Percentiles rank a stretch among this genome's conserved stretches.
Conservation (phyloP, 2,888 invertebrate genomes). For the Petrolisthes manimaculis region DNA sequence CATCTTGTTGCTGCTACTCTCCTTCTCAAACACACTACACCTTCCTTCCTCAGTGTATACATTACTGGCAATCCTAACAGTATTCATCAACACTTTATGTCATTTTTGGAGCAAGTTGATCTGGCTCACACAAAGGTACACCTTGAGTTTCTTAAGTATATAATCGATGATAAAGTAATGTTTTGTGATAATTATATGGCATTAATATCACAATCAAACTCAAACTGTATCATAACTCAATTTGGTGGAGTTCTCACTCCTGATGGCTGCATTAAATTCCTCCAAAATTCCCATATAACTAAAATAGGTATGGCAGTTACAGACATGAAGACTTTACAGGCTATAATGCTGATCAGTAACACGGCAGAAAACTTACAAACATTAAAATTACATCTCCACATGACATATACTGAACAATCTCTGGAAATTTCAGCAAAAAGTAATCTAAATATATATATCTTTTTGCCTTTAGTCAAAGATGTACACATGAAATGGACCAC, state of each 20-base stretch:
- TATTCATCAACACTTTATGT: not conserved
- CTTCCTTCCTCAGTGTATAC: not conserved
- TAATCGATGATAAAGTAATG: not conserved
- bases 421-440: not conserved
- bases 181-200: slow-evolving; percentile 1
- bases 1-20: not conserved
- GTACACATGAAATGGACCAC: not conserved
- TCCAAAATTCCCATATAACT: not conserved
- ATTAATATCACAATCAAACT: not conserved
- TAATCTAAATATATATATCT: not conserved
- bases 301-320: not conserved
- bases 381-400: not conserved
- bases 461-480: not conserved
- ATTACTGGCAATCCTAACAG: not conserved
- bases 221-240: not conserved
- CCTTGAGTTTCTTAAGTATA: not conserved
- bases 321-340: not conserved
- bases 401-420: not conserved
- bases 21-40: not conserved
- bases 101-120: not conserved
- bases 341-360: not conserved
- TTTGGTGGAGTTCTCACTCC: slow-evolving; percentile 26
- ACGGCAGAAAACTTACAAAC: not conserved
- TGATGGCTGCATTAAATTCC: slow-evolving; percentile 6
- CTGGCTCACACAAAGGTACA: not conserved